phyloP scores from a whole-genome alignment of 30 jellyfish, hydroid and myxozoan species.

The Haliclystus octoradiatus region DNA sequence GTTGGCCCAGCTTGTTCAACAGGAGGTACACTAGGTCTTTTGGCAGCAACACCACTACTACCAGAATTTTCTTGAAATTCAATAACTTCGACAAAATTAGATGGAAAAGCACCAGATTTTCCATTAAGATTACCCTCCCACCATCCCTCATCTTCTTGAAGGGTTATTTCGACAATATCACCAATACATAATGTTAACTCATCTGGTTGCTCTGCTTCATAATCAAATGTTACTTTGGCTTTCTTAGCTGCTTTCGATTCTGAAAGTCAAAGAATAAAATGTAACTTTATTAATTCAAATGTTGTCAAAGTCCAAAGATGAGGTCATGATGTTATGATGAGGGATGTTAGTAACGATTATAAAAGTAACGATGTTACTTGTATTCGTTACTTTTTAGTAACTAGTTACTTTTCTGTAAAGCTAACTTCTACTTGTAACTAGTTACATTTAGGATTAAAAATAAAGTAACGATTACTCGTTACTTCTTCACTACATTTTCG shows the following conservation, averaged over 20 bases:
- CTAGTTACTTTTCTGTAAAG: no score
- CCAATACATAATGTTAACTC: conserved; percentile 70
- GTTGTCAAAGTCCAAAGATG: no score
- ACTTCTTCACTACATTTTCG: no score
- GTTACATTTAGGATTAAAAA: no score
- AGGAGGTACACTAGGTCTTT: not conserved
- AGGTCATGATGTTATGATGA: no score
- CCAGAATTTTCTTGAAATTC: conserved; percentile 1
- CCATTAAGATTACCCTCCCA: conserved; percentile 89
- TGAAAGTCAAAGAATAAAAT: conserved; percentile 4
- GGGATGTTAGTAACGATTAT: no score
- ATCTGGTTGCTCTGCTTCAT: conserved; percentile 65
- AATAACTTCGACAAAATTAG: conserved; percentile 75
- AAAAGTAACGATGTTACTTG: no score
- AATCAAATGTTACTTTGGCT: conserved; percentile 67
- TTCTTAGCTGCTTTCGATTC: conserved; percentile 12
- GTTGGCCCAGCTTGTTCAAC: conserved; percentile 1
- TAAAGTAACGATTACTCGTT: no score
- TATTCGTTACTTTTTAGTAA: no score
- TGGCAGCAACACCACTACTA: not conserved
- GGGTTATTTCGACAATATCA: conserved; percentile 54
- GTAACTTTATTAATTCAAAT: no score
- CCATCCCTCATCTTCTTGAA: conserved; percentile 93
- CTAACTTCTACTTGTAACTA: no score
- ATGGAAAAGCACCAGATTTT: conserved; percentile 75